Conservation (phyloP, 2,888 invertebrate species). For the Aphrophora alni region DNA sequence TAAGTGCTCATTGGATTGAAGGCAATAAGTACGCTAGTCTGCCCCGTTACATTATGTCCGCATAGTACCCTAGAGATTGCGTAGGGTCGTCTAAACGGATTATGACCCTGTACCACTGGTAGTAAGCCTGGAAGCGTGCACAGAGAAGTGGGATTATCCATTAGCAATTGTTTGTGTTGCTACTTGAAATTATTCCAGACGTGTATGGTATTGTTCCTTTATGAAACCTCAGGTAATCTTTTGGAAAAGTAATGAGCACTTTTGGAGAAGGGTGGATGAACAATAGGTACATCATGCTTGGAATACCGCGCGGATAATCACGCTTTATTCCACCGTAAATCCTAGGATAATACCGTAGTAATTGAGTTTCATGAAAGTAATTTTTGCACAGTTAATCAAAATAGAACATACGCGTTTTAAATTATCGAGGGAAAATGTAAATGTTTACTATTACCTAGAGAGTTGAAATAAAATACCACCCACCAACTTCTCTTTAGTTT, state of each 20-base stretch:
- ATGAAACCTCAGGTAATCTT: neutral
- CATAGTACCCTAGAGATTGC: neutral
- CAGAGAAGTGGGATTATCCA: neutral
- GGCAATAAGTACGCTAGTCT: neutral
- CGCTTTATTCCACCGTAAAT: too few relatives aligned
- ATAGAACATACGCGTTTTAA: too few relatives aligned
- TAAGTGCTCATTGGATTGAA: neutral
- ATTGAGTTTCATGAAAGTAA: too few relatives aligned
- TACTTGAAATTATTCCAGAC: neutral
- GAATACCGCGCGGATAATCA: neutral
- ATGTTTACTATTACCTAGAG: too few relatives aligned
- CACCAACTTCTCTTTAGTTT: too few relatives aligned
- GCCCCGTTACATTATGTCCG: too few relatives aligned
- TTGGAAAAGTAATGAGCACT: neutral
- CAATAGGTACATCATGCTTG: neutral
- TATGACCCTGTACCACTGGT: neutral
- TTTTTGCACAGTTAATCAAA: too few relatives aligned
- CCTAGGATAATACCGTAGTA: too few relatives aligned
- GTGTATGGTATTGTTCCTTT: neutral
- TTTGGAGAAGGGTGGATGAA: neutral
- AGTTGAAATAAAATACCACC: too few relatives aligned
- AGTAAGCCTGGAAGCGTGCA: neutral
- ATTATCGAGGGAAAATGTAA: too few relatives aligned
- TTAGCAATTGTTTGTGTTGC: constrained; percentile 1
- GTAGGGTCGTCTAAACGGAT: neutral